These are phyloP conservation scores for Hippopotamus amphibius DNA, from an alignment of 2,113 vertebrate species.

Conservation along the genomic window DNA sequence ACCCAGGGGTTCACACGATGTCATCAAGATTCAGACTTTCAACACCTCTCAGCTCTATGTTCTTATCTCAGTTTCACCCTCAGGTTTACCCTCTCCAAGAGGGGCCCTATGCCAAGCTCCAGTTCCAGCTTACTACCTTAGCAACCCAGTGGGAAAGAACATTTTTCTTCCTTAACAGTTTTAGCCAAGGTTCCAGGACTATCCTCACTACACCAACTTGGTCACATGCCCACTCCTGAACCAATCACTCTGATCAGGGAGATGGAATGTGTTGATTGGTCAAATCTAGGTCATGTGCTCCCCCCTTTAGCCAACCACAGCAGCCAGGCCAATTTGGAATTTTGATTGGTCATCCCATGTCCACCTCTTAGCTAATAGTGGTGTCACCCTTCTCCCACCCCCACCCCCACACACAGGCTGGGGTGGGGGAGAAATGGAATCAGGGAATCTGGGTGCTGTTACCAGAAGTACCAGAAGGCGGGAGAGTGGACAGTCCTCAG, in stretches of 20 bases:
- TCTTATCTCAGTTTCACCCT: background rate
- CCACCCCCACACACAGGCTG: too few relatives aligned
- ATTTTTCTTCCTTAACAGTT: background rate
- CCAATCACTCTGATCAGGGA: background rate
- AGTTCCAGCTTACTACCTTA: background rate
- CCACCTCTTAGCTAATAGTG: background rate
- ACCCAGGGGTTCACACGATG: background rate
- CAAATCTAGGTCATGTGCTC: background rate
- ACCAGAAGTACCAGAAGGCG: background rate
- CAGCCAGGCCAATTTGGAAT: background rate
- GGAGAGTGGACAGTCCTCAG: background rate
- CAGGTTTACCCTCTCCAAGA: background rate
- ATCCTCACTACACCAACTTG: background rate
- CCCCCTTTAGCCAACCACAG: background rate
- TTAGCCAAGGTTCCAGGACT: background rate
- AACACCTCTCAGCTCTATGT: background rate
- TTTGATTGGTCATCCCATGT: background rate
- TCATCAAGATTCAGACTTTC: background rate
- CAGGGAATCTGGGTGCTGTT: background rate
- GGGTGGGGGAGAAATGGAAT: background rate
- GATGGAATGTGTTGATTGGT: background rate
- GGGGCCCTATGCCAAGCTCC: background rate
- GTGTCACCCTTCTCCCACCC: background rate
- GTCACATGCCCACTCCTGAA: background rate
- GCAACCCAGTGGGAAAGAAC: background rate